Conservation (phyloP, 2,888 invertebrate species). For the Microchrysa polita region DNA sequence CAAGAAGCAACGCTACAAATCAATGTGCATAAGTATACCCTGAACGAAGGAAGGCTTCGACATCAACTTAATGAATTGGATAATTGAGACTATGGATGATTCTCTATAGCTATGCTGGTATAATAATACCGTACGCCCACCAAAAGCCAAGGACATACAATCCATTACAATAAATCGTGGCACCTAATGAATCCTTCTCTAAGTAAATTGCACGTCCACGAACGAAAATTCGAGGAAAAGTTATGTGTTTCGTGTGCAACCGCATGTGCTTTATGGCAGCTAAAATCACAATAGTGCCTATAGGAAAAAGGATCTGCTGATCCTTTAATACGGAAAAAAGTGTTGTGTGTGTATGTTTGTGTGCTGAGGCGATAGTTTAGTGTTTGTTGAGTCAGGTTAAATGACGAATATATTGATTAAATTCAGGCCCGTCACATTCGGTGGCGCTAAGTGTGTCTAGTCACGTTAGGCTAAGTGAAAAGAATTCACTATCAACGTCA, state of each 20-base stretch:
- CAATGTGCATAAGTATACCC: not conserved
- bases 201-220: slow-evolving; percentile 15
- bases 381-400: slow-evolving; percentile 5
- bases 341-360: too few species aligned
- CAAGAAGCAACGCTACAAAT: slow-evolving; percentile 5
- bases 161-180: slow-evolving; percentile 33
- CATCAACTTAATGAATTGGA: slow-evolving; percentile 27
- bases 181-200: slow-evolving; percentile 20
- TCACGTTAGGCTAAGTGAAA: slow-evolving; percentile 25
- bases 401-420: slow-evolving; percentile 33
- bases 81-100: not conserved
- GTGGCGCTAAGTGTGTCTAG: slow-evolving; percentile 33
- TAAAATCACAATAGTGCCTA: slow-evolving; percentile 16
- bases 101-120: too few species aligned
- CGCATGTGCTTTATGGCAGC: slow-evolving; percentile 33
- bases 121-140: not conserved
- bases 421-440: not conserved
- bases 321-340: too few species aligned
- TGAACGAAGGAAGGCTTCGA: not conserved
- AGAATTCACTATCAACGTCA: not conserved
- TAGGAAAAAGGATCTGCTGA: too few species aligned
- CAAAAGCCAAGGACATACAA: slow-evolving; percentile 7
- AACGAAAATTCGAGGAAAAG: slow-evolving; percentile 9
- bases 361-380: not conserved
- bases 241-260: slow-evolving; percentile 28